These are phyloP conservation scores for Plebejus argus DNA, from an alignment of 2,888 invertebrate genomes.

Conservation along the genomic window DNA sequence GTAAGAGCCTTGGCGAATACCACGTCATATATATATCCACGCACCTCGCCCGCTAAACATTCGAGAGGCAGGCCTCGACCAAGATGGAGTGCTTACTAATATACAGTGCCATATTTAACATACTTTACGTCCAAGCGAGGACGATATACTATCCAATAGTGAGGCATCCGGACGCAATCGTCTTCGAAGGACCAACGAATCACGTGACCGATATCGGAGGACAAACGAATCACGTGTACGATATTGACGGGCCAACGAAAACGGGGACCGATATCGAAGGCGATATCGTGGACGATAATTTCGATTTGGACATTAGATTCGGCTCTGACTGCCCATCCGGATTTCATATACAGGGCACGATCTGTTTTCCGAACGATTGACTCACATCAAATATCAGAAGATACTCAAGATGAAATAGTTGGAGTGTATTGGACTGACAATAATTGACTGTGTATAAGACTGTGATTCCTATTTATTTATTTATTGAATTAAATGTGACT, in stretches of 20 bases:
- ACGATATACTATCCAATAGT: not conserved
- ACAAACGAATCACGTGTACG: not conserved
- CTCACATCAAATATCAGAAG: not conserved
- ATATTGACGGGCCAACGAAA: not conserved
- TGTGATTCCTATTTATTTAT: conserved; percentile 15
- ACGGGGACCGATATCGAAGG: not conserved
- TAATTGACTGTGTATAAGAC: not conserved
- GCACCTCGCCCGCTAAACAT: not conserved
- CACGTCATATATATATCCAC: not conserved
- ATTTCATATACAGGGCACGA: not conserved
- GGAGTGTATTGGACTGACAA: not conserved
- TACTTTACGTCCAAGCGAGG: not conserved
- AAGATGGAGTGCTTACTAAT: not conserved
- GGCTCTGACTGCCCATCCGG: not conserved
- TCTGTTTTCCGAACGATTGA: conserved; percentile 10
- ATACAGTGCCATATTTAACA: not conserved
- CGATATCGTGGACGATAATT: not conserved
- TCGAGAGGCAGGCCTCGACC: not conserved
- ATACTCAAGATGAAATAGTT: not conserved
- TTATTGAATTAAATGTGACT: conserved; percentile 18
- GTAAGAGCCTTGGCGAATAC: not conserved
- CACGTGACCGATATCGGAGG: not conserved
- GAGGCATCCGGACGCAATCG: not conserved
- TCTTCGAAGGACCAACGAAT: conserved; percentile 7
- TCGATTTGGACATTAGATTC: conserved; percentile 7